phyloP scores from a whole-genome alignment of 1,140 invertebrate genomes.

The Calycopis cecrops region DNA sequence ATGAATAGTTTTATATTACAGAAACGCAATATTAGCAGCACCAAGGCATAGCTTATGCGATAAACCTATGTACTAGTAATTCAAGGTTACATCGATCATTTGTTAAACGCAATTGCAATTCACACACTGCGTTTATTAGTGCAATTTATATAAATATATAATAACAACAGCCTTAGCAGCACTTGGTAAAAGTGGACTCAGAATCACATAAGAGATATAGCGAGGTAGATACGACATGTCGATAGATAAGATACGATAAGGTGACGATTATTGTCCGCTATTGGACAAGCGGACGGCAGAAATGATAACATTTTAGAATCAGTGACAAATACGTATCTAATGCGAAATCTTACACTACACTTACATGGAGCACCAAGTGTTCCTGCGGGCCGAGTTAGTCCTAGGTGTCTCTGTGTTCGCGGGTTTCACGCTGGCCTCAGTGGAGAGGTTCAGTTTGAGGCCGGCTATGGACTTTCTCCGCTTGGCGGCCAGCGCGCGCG shows the following conservation, averaged over 20 bases:
- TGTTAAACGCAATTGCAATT: background rate
- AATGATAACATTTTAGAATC: slow-evolving; percentile 8
- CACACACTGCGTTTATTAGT: background rate
- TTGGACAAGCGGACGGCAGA: background rate
- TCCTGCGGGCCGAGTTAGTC: slow-evolving; percentile 55
- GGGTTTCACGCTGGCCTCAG: slow-evolving; percentile 43
- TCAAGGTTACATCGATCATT: slow-evolving; percentile 20
- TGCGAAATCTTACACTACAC: slow-evolving; percentile 27
- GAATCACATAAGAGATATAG: slow-evolving; percentile 29
- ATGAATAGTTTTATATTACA: background rate
- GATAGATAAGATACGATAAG: slow-evolving; percentile 33
- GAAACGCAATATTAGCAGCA: background rate
- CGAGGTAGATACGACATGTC: slow-evolving; percentile 36
- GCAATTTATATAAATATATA: background rate
- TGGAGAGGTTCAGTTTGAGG: slow-evolving; percentile 52
- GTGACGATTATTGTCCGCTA: slow-evolving; percentile 13
- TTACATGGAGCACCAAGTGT: slow-evolving; percentile 73
- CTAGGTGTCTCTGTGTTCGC: slow-evolving; percentile 39
- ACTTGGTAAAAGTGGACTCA: background rate
- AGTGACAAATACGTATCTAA: slow-evolving; percentile 12
- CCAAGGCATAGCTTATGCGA: slow-evolving; percentile 6
- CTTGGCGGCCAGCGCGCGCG: slow-evolving; percentile 63
- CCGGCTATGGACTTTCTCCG: slow-evolving; percentile 64
- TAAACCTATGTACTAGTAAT: slow-evolving; percentile 4
- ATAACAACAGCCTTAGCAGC: background rate